Evolutionary conservation across 2,113 vertebrate species (phyloP).

Genomic region (Rostratula benghalensis): DNA sequence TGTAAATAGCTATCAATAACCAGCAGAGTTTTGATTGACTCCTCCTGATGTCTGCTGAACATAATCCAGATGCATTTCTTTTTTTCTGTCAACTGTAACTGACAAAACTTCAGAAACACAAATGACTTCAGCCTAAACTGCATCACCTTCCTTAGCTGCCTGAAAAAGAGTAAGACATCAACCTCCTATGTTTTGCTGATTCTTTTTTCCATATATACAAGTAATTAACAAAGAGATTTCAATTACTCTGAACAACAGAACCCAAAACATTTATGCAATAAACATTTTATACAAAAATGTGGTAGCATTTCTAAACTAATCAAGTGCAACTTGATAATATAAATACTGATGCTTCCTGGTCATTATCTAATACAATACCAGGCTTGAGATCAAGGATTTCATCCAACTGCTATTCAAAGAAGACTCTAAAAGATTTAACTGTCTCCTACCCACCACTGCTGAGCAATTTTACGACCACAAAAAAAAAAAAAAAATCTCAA

Average conservation of each 20-base stretch:
- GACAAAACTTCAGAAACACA: background rate
- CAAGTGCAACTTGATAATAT: background rate
- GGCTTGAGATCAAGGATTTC: background rate
- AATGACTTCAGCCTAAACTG: background rate
- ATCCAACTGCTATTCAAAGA: background rate
- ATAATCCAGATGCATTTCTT: background rate
- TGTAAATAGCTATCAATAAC: constrained; percentile 21
- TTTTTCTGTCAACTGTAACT: background rate
- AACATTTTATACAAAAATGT: background rate
- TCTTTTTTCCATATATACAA: background rate
- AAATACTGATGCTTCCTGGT: background rate
- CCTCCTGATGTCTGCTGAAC: background rate
- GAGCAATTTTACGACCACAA: background rate
- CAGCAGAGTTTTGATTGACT: background rate
- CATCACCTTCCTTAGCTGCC: background rate
- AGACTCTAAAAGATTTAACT: background rate
- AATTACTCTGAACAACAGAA: background rate
- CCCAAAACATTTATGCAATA: background rate
- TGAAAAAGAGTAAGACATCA: background rate
- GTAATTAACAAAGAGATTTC: background rate
- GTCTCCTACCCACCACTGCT: background rate
- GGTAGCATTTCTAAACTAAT: background rate
- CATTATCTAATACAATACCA: background rate
- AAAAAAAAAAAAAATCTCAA: background rate
- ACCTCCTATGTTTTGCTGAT: background rate